Percentiles rank a stretch among this genome's conserved stretches.
Conservation (phyloP, 1,140 invertebrate genomes). For the Hydropsyche tenuis region DNA sequence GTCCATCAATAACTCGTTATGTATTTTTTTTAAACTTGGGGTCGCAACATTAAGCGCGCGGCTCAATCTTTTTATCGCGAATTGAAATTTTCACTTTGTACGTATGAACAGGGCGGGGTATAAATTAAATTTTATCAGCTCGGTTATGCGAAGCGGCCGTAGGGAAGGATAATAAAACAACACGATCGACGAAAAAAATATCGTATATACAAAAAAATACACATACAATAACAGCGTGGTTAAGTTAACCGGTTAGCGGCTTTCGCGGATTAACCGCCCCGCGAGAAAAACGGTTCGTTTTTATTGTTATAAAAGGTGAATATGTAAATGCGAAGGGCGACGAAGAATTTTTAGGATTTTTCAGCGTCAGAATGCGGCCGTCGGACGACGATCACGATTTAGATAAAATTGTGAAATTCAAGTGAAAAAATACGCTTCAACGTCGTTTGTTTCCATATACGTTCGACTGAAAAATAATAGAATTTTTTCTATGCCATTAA, state of each 20-base stretch:
- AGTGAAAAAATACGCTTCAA: too few species aligned
- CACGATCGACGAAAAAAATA: not conserved
- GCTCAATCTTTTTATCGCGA: conserved; percentile 14
- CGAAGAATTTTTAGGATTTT: too few species aligned
- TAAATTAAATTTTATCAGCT: conserved; percentile 21
- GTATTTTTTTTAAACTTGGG: not conserved
- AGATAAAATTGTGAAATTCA: too few species aligned
- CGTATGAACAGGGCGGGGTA: not conserved
- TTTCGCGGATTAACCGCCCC: too few species aligned
- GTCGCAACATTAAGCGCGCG: not conserved
- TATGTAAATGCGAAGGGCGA: too few species aligned
- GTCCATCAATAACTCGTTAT: not conserved
- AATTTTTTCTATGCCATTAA: too few species aligned
- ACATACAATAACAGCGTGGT: not conserved
- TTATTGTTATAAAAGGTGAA: too few species aligned
- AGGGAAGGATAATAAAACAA: not conserved
- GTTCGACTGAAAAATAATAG: too few species aligned
- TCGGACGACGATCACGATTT: too few species aligned
- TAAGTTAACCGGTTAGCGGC: not conserved
- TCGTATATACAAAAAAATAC: conserved; percentile 15
- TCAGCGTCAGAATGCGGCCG: too few species aligned
- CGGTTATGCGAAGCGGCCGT: not conserved
- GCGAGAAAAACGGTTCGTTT: not conserved
- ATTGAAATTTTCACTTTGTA: conserved; percentile 21
- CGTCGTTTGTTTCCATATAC: too few species aligned